A percentile compares a stretch with the other conserved stretches of the same genome.
These are phyloP conservation scores for Hoplodrina blanda DNA, from an alignment of 2,888 invertebrate genomes.

Conservation along the genomic window DNA sequence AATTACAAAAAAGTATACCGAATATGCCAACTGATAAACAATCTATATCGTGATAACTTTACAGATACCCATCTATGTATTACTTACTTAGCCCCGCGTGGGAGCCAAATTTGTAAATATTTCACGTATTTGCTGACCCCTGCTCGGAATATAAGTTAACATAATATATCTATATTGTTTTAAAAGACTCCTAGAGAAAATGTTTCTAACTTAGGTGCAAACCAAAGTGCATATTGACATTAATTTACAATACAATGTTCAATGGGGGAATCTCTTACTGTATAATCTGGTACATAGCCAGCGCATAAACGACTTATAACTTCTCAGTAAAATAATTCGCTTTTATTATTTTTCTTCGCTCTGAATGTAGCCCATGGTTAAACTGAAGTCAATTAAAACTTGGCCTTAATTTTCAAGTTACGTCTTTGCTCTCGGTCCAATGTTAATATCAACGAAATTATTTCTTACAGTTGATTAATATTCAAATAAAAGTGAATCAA, in stretches of 20 bases:
- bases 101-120: conserved; percentile 48
- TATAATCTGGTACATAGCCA: conserved; percentile 2
- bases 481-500: conserved; percentile 52
- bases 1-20: conserved; percentile 84
- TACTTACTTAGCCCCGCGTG: conserved; percentile 36
- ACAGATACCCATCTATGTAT: conserved; percentile 54
- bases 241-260: conserved; percentile 22
- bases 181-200: conserved; percentile 30
- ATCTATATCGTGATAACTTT: conserved; percentile 72
- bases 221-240: conserved; percentile 45
- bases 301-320: conserved; percentile 22
- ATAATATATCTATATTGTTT: conserved; percentile 47
- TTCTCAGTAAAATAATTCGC: conserved; percentile 29
- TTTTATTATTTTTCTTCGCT: conserved; percentile 46
- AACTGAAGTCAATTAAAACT: conserved; percentile 63
- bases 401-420: conserved; percentile 59
- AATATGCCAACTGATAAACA: conserved; percentile 78
- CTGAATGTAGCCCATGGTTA: conserved; percentile 48
- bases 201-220: conserved; percentile 4
- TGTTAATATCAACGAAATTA: conserved; percentile 56
- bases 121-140: conserved; percentile 50
- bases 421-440: conserved; percentile 51
- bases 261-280: conserved; percentile 2
- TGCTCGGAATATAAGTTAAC: conserved; percentile 32
- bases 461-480: conserved; percentile 53